A percentile compares a stretch with the other conserved stretches of the same genome.
phyloP scores from a whole-genome alignment of 2,113 vertebrate genomes.

The Hiodon alosoides region DNA sequence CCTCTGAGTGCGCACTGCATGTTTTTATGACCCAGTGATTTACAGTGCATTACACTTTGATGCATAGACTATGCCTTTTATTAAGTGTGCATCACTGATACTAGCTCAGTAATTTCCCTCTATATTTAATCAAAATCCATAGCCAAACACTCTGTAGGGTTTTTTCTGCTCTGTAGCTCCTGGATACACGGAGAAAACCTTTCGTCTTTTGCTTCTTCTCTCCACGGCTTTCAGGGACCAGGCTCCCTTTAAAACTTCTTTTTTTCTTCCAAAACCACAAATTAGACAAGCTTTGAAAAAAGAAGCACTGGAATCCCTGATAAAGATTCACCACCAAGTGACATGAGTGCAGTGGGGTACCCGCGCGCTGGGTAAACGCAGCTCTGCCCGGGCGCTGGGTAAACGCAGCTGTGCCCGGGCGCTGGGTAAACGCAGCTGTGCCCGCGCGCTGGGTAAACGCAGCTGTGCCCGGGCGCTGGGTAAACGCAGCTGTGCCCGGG shows the following conservation, averaged over 20 bases:
- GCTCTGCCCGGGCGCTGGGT: too few species aligned
- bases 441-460: too few species aligned
- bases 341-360: too few species aligned
- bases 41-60: slow-evolving; percentile 78
- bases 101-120: slow-evolving; percentile 54
- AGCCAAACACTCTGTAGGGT: slow-evolving; percentile 29
- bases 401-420: too few species aligned
- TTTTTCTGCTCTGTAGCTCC: too few species aligned
- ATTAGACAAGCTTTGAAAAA: neutral
- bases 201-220: neutral
- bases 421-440: too few species aligned
- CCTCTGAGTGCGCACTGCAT: slow-evolving; percentile 72
- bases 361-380: too few species aligned
- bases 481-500: too few species aligned
- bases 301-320: too few species aligned
- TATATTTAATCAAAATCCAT: slow-evolving; percentile 57
- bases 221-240: neutral
- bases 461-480: too few species aligned
- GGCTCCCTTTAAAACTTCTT: neutral
- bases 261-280: neutral
- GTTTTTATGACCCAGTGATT: slow-evolving; percentile 73
- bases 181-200: neutral
- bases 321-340: too few species aligned
- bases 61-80: slow-evolving; percentile 71
- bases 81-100: slow-evolving; percentile 58